Base-by-base conservation (phyloP, 2,797 vertebrate genomes). In the Rhabdomys pumilio region DNA sequence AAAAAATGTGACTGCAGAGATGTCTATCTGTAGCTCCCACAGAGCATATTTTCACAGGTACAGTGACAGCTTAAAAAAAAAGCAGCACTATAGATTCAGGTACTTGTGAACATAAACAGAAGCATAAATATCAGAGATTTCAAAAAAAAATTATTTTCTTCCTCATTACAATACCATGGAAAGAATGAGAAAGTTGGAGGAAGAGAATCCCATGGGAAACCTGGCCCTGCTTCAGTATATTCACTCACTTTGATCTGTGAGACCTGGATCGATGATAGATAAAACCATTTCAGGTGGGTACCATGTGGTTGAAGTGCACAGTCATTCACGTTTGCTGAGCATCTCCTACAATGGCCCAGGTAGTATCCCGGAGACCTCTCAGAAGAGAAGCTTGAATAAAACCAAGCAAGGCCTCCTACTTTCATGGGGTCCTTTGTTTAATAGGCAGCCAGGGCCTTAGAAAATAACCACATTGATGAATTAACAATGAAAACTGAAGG, bases 1-100 rank as follows among this genome's bases (percentile, higher is more conserved):
- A 38, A 38, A 38, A 91, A 91, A n/a, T 84, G 26, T 81, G 65
- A 26, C 24, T 76, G 87, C 83, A 88, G 93, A 95, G 77, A 84
- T 69, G 89, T 67, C 86, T 41, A 83, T 61, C 86, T 34, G 1
- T 15, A 67, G 53, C 76, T 65, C 53, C 20, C 65, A 38, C n/a
- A 79, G 26, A 57, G 26, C 17, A 31, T 34, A 44, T 91, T 95
- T 81, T 92, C 76, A 91, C 2, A 76, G 91, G 69, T 24, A 87
- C 61, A 55, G 26, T 6, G 20, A 87, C 57, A 97, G 59, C 57
- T 92, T 41, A n/a, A 89, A 31, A 93, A 93, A 55, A 26, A 24
- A 80, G 31, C 1, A 86, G 72, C 53, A 38, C 15, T 83, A 59
- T 7, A 47, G 38, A 89, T 91, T 94, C 29, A 82, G 91, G 80